Evolutionary conservation across 2,888 invertebrate genomes (phyloP), one percentile per base, ranked within the genome.

Genomic region (Bombyx huttoni): DNA sequence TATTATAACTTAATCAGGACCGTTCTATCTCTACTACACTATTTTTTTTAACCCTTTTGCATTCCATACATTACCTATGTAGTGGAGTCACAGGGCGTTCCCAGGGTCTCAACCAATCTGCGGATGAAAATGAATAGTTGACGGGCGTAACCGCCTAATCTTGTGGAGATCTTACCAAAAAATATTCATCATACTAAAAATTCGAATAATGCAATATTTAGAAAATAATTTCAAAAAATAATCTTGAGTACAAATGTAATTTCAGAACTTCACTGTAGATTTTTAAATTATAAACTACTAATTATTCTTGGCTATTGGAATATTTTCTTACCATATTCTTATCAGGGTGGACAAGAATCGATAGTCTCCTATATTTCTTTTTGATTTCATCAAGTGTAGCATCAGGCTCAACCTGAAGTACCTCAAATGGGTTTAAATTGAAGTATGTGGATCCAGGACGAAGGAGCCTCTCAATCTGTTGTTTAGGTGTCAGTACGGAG

Each of bases 321-420:
- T 35, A 33, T 49, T 40, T 45, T 68, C 82, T 78, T 65, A 89
- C 89, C 64, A 89, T 91, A 89, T 99, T 99, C 89, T 99, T 99
- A 79, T 99, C 99, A 24, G 99, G 99, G 93, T 99, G 99, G 45
- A 99, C 98, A 69, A 99, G 90, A 78, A 99, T 97, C 13, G 99
- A 99, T 70, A 99, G 91, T 88, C 96, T 92, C 74, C 97, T 92
- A 83, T 98, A 99, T 84, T 98, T 98, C 79, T 97, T 98, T 82
- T 98, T 98, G 52, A 98, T 94, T 75, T 97, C 97, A 64, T 98
- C 97, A 52, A 98, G 78, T 14, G 95, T 87, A 10, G 94, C 91
- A 58, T 97, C 96, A 12, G 98, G 97, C 68, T 99, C 98, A 51
- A 96, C 92, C 89, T 97, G 96, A 52, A 97, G 87, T 3, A 96